Evolutionary conservation across 2,797 vertebrate genomes (phyloP).

Genomic region (Schizothorax lantsangensis): DNA sequence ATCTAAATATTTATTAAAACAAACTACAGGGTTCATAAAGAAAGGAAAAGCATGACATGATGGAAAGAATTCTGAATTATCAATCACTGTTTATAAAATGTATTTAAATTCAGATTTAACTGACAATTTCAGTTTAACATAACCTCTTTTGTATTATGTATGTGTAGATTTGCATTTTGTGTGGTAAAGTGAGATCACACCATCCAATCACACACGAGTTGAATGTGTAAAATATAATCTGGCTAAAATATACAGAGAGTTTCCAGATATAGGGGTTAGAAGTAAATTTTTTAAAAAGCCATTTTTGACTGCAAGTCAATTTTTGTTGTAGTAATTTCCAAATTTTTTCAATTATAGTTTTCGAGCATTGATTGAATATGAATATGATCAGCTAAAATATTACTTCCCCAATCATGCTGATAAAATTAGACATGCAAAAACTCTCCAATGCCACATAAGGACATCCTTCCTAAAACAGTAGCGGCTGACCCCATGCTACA

Average conservation of each 20-base stretch:
- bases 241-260: neutral
- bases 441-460: neutral
- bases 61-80: neutral
- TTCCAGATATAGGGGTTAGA: neutral
- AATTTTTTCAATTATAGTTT: neutral
- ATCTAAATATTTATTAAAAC: neutral
- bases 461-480: neutral
- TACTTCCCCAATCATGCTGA: neutral
- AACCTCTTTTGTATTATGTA: neutral
- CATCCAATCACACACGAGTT: neutral
- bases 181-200: neutral
- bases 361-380: neutral
- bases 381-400: neutral
- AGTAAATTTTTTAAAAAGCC: neutral
- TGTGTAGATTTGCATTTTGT: neutral
- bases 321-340: neutral
- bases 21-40: neutral
- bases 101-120: neutral
- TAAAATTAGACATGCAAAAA: neutral
- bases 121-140: neutral
- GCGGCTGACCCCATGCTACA: neutral
- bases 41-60: neutral
- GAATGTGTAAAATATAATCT: slow-evolving; percentile 6
- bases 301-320: neutral
- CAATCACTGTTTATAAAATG: neutral